These are phyloP conservation scores for Alitta virens DNA, from an alignment of 2,888 invertebrate species.

Conservation along the genomic window DNA sequence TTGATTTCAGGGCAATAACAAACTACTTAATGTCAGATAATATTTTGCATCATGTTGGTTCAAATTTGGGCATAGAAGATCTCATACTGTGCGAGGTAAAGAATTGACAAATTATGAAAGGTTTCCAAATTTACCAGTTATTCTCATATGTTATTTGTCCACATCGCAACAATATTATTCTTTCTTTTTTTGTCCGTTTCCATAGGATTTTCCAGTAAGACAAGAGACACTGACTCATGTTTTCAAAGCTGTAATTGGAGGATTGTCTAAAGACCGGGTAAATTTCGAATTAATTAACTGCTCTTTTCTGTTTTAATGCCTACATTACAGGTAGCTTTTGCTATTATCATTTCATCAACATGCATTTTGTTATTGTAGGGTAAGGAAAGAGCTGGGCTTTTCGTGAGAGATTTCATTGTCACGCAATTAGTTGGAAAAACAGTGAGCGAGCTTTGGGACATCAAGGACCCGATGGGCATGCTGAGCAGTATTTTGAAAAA, in stretches of 20 bases:
- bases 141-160: too few species aligned
- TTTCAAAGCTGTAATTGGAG: constrained; percentile 79
- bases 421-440: constrained; percentile 82
- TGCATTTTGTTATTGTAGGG: constrained; percentile 58
- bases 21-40: constrained; percentile 68
- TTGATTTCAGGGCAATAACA: constrained; percentile 62
- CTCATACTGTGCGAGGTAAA: constrained; percentile 75
- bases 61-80: constrained; percentile 78
- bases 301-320: neutral
- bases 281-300: neutral
- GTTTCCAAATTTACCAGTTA: too few species aligned
- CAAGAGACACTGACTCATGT: constrained; percentile 69
- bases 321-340: too few species aligned
- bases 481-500: constrained; percentile 67
- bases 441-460: constrained; percentile 78
- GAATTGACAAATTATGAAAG: too few species aligned
- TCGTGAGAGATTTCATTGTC: constrained; percentile 81
- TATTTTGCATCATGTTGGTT: constrained; percentile 71
- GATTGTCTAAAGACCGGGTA: constrained; percentile 61
- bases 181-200: constrained; percentile 4
- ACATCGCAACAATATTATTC: neutral
- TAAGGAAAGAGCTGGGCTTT: constrained; percentile 67
- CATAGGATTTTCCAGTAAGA: constrained; percentile 71
- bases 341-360: neutral
- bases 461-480: constrained; percentile 75